These are phyloP conservation scores for Myiotriccus ornatus DNA, from an alignment of 2,797 vertebrate genomes.

Conservation along the genomic window DNA sequence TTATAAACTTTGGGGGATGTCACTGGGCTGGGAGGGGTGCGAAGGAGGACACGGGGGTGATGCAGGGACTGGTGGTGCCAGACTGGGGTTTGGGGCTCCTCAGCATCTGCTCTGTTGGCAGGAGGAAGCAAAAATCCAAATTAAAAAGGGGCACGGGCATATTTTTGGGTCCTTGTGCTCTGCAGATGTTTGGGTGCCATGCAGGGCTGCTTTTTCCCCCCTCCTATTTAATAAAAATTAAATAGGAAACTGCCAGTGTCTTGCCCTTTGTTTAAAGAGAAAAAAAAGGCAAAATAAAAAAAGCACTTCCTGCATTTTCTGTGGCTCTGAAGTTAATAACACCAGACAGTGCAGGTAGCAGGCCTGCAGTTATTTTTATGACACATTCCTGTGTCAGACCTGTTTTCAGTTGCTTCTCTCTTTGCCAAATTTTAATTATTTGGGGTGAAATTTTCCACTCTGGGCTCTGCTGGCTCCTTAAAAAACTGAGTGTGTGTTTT, in stretches of 20 bases:
- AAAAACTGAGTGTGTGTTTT: not conserved
- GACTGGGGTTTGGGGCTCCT: fast-evolving
- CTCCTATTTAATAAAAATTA: not conserved
- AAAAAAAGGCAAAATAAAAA: not conserved
- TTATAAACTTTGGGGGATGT: not conserved
- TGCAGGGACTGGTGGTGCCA: fast-evolving
- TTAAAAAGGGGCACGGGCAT: fast-evolving
- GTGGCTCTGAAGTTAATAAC: conserved; percentile 41
- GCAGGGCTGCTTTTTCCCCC: not conserved
- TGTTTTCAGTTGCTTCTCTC: not conserved
- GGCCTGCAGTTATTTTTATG: conserved; percentile 28
- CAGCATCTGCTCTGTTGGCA: not conserved
- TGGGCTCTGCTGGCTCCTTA: not conserved
- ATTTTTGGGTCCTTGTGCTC: not conserved
- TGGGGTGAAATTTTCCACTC: not conserved
- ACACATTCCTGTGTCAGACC: not conserved
- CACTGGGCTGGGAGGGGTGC: fast-evolving
- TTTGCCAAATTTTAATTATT: conserved; percentile 16
- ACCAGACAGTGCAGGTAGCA: not conserved
- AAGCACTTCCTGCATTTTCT: conserved; percentile 11
- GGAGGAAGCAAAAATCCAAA: not conserved
- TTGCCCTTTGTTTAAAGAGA: not conserved
- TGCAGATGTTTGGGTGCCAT: not conserved
- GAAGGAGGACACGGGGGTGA: not conserved
- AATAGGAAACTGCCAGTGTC: not conserved